phyloP scores from a whole-genome alignment of 2,888 invertebrate species.

The Parnassius orleans region DNA sequence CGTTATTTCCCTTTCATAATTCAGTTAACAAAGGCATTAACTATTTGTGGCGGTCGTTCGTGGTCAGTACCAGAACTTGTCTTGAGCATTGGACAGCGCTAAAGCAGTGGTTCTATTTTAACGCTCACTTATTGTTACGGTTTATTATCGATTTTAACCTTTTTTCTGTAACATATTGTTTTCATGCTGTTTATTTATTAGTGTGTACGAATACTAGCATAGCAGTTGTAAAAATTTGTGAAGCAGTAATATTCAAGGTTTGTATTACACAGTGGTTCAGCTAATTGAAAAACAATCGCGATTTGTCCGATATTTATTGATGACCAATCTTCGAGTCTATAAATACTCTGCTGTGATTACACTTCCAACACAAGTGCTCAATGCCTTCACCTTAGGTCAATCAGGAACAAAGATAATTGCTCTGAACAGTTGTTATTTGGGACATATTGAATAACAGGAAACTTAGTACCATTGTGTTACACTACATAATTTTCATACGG shows the following conservation, averaged over 20 bases:
- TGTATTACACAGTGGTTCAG: slow-evolving; percentile 39
- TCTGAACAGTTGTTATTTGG: not conserved
- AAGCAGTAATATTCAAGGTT: slow-evolving; percentile 71
- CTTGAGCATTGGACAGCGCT: slow-evolving; percentile 45
- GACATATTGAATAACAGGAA: too few relatives aligned
- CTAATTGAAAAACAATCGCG: slow-evolving; percentile 7
- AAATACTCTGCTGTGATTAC: slow-evolving; percentile 18
- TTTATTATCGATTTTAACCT: slow-evolving; percentile 73
- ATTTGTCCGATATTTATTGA: slow-evolving; percentile 4
- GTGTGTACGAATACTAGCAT: slow-evolving; percentile 58
- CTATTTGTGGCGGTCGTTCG: slow-evolving; percentile 57
- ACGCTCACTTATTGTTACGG: slow-evolving; percentile 57
- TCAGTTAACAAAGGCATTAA: slow-evolving; percentile 69
- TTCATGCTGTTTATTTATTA: slow-evolving; percentile 73
- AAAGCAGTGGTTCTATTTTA: slow-evolving; percentile 50
- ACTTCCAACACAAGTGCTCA: slow-evolving; percentile 9
- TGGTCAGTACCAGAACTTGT: slow-evolving; percentile 44
- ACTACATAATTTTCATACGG: too few relatives aligned
- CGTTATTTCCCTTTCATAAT: slow-evolving; percentile 76
- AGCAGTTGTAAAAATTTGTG: slow-evolving; percentile 64
- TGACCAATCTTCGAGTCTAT: slow-evolving; percentile 16
- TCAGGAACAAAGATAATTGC: slow-evolving; percentile 9
- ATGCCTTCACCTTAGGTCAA: slow-evolving; percentile 10
- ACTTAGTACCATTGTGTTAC: too few relatives aligned
- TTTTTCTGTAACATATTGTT: slow-evolving; percentile 57